These are phyloP conservation scores for Troides oblongomaculatus DNA, from an alignment of 2,888 invertebrate genomes.

Conservation along the genomic window DNA sequence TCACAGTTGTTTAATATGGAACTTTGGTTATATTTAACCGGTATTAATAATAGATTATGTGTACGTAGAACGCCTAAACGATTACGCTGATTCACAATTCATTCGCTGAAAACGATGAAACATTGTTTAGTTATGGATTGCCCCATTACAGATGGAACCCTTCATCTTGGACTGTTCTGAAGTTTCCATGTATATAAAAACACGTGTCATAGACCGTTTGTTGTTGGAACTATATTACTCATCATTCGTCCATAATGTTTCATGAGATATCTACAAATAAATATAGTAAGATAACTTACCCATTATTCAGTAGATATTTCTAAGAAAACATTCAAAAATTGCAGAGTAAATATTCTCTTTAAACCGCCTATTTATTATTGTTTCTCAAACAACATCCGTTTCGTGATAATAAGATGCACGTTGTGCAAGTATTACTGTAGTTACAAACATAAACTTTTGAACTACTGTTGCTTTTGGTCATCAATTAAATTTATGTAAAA, in stretches of 20 bases:
- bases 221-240: too few relatives aligned
- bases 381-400: slow-evolving; percentile 22
- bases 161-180: neutral
- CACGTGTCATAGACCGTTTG: too few relatives aligned
- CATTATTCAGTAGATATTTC: neutral
- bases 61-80: slow-evolving; percentile 48
- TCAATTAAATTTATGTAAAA: too few relatives aligned
- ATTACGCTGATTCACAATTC: slow-evolving; percentile 52
- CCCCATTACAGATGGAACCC: neutral
- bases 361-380: slow-evolving; percentile 14
- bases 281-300: too few relatives aligned
- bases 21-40: slow-evolving; percentile 31
- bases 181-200: too few relatives aligned
- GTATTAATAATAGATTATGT: slow-evolving; percentile 40
- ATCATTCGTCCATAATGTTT: too few relatives aligned
- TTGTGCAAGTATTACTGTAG: neutral
- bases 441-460: too few relatives aligned
- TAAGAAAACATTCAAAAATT: neutral
- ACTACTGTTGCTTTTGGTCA: too few relatives aligned
- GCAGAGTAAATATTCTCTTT: slow-evolving; percentile 6
- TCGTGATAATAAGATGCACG: slow-evolving; percentile 11
- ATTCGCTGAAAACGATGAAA: slow-evolving; percentile 68
- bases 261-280: too few relatives aligned
- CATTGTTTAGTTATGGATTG: slow-evolving; percentile 34
- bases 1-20: slow-evolving; percentile 31